Percentiles rank a stretch among this genome's conserved stretches.
Conservation (phyloP, 2,113 vertebrate species). For the Cyprinodon variegatus region DNA sequence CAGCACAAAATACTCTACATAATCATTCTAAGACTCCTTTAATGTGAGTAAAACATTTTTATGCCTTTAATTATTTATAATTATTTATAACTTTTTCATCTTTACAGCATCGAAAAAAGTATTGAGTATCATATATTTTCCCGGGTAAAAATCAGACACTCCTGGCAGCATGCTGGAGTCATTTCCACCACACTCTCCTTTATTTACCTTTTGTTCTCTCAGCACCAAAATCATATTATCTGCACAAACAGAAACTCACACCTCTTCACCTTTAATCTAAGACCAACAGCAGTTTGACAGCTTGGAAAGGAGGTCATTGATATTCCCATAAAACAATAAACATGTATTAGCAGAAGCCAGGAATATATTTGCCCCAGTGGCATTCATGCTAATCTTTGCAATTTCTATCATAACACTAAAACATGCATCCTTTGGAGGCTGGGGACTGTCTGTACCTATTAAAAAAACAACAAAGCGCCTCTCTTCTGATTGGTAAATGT, state of each 20-base stretch:
- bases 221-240: conserved; percentile 38
- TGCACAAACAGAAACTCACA: conserved; percentile 34
- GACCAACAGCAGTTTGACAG: conserved; percentile 40
- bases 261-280: conserved; percentile 33
- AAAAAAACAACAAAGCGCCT: conserved; percentile 20
- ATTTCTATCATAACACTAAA: neutral
- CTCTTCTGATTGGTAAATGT: neutral
- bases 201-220: conserved; percentile 31
- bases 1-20: too few species aligned
- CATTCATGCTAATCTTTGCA: neutral
- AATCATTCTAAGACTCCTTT: too few species aligned
- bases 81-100: too few species aligned
- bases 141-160: neutral
- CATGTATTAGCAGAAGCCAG: neutral
- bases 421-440: neutral
- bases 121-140: neutral
- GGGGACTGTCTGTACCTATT: conserved; percentile 10
- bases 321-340: neutral
- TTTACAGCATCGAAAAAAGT: neutral
- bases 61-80: too few species aligned
- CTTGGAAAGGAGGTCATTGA: conserved; percentile 18
- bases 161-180: conserved; percentile 12
- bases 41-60: too few species aligned
- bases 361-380: neutral
- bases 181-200: conserved; percentile 14